Evolutionary conservation across 2,797 vertebrate species (phyloP).

Genomic region (Australoheros facetus): DNA sequence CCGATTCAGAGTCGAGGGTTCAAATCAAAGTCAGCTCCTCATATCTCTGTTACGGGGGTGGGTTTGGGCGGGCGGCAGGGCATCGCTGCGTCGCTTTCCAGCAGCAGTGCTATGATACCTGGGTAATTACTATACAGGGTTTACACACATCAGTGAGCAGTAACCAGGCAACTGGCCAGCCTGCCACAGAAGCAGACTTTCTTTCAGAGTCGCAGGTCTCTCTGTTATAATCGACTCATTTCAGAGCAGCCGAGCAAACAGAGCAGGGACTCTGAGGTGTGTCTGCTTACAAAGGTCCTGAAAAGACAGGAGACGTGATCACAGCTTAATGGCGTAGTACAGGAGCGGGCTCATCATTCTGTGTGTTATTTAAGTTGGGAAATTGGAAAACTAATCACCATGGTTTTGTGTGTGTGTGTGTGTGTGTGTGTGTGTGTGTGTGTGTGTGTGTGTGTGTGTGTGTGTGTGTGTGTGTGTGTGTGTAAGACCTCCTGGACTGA

Average conservation of each 20-base stretch:
- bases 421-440: too few relatives aligned
- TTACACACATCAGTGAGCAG: constrained; percentile 78
- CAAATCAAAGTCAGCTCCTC: constrained; percentile 21
- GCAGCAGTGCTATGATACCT: constrained; percentile 76
- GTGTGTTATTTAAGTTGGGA: not conserved
- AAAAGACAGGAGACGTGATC: not conserved
- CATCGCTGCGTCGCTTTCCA: constrained; percentile 50
- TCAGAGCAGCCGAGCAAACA: constrained; percentile 16
- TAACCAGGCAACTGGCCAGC: constrained; percentile 81
- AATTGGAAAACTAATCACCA: too few relatives aligned
- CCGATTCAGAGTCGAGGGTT: not conserved
- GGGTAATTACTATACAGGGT: constrained; percentile 78
- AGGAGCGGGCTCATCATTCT: not conserved
- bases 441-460: too few relatives aligned
- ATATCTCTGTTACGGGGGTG: constrained; percentile 32
- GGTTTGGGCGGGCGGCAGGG: constrained; percentile 39
- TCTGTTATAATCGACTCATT: constrained; percentile 45
- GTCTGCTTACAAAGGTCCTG: not conserved
- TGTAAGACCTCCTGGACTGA: not conserved
- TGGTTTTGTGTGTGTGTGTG: too few relatives aligned
- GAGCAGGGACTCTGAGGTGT: constrained; percentile 24
- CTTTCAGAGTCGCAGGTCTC: constrained; percentile 47
- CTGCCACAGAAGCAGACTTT: constrained; percentile 67
- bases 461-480: not conserved
- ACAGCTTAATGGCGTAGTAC: not conserved